These are phyloP conservation scores for Hirudo medicinalis DNA, from an alignment of 1,140 invertebrate species.

Conservation along the genomic window DNA sequence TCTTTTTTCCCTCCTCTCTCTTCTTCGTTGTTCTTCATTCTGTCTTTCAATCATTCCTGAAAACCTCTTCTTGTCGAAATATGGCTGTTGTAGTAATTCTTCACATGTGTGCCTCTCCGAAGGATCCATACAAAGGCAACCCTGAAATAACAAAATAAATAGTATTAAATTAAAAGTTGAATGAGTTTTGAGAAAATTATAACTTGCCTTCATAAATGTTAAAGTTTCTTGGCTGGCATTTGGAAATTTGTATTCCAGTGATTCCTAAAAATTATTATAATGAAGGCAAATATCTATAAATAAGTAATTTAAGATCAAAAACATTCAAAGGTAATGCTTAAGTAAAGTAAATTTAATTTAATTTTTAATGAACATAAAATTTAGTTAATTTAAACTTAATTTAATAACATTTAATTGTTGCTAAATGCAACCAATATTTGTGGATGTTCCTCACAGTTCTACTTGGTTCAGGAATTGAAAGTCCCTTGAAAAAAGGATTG, in stretches of 20 bases:
- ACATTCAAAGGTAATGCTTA: too few species aligned
- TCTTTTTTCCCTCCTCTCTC: constrained; percentile 16
- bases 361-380: too few species aligned
- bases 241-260: constrained; percentile 17
- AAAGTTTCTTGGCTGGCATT: constrained; percentile 7
- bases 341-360: too few species aligned
- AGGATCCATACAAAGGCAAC: constrained; percentile 89
- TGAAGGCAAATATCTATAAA: neutral
- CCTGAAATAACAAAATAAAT: constrained; percentile 44
- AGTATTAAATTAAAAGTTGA: constrained; percentile 14
- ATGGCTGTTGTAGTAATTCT: constrained; percentile 71
- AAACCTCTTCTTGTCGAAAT: constrained; percentile 49
- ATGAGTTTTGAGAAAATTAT: constrained; percentile 3
- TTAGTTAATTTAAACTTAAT: neutral
- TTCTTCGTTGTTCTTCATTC: constrained; percentile 24
- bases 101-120: constrained; percentile 73
- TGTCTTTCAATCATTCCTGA: constrained; percentile 27
- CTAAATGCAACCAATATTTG: too few species aligned
- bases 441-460: constrained; percentile 29
- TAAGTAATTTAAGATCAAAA: too few species aligned
- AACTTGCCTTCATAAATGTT: constrained; percentile 8
- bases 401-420: too few species aligned
- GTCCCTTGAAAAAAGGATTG: constrained; percentile 71
- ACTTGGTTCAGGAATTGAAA: constrained; percentile 63
- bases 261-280: constrained; percentile 3